A percentile compares a stretch with the other conserved stretches of the same genome.
Evolutionary conservation across 2,113 vertebrate species (phyloP).

Genomic region (Tiliqua scincoides): DNA sequence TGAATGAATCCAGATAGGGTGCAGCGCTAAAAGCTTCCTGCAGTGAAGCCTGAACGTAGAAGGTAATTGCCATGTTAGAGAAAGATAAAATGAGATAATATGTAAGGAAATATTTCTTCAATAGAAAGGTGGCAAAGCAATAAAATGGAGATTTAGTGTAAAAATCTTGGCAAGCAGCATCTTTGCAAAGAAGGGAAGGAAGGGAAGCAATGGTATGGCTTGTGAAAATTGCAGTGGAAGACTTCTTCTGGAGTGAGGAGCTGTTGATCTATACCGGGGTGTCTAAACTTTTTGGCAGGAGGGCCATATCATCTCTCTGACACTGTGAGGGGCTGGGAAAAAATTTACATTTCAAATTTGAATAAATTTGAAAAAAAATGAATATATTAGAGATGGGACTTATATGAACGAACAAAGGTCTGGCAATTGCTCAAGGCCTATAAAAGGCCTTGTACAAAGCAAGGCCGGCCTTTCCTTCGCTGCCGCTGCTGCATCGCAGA

Average conservation of each 20-base stretch:
- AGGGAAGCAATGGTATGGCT: neutral
- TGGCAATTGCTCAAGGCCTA: too few relatives aligned
- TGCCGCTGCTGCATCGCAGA: too few relatives aligned
- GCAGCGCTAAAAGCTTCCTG: neutral
- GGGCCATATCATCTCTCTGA: too few relatives aligned
- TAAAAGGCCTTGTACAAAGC: too few relatives aligned
- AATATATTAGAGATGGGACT: too few relatives aligned
- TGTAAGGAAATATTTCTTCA: slow-evolving; percentile 21
- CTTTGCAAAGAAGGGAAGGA: neutral
- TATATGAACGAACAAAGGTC: too few relatives aligned
- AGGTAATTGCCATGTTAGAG: neutral
- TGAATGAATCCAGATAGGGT: neutral
- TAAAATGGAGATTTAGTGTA: neutral
- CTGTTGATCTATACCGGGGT: too few relatives aligned
- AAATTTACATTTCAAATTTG: too few relatives aligned
- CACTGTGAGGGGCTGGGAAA: too few relatives aligned
- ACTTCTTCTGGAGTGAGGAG: neutral
- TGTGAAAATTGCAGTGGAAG: neutral
- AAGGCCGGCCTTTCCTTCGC: too few relatives aligned
- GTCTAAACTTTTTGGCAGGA: too few relatives aligned
- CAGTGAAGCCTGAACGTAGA: neutral
- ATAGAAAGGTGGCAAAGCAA: slow-evolving; percentile 1
- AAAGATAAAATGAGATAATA: slow-evolving; percentile 14
- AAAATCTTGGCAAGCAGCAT: neutral
- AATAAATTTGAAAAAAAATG: too few relatives aligned